These are phyloP conservation scores for Rostratula benghalensis DNA, from an alignment of 2,113 vertebrate genomes.

Conservation along the genomic window DNA sequence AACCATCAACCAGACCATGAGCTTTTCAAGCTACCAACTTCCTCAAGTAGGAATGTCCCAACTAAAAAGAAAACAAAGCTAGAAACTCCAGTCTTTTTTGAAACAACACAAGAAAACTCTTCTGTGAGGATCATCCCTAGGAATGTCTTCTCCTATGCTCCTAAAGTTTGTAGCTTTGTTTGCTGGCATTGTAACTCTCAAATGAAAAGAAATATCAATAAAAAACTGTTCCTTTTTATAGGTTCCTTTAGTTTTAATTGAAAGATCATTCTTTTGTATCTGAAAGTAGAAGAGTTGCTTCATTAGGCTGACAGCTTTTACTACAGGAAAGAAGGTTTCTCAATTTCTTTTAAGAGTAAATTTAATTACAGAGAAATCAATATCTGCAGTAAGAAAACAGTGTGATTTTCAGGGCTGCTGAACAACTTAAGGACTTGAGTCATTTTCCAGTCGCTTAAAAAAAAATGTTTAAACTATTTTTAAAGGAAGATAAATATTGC, in stretches of 20 bases:
- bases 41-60: not conserved
- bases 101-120: not conserved
- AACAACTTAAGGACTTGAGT: not conserved
- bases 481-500: not conserved
- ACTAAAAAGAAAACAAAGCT: not conserved
- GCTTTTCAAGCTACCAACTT: not conserved
- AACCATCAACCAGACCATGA: not conserved
- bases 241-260: not conserved
- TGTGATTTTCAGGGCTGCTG: not conserved
- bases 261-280: not conserved
- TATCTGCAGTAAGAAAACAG: constrained; percentile 18
- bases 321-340: not conserved
- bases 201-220: not conserved
- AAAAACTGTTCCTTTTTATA: not conserved
- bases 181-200: not conserved
- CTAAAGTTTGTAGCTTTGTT: not conserved
- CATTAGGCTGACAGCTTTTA: not conserved
- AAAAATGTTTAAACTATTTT: not conserved
- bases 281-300: not conserved
- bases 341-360: not conserved
- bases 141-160: not conserved
- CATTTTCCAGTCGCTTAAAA: not conserved
- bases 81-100: not conserved
- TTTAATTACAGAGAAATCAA: constrained; percentile 11
- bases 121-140: not conserved